Evolutionary conservation across 2,888 invertebrate species (phyloP).

Genomic region (Pharmacophagus antenor): DNA sequence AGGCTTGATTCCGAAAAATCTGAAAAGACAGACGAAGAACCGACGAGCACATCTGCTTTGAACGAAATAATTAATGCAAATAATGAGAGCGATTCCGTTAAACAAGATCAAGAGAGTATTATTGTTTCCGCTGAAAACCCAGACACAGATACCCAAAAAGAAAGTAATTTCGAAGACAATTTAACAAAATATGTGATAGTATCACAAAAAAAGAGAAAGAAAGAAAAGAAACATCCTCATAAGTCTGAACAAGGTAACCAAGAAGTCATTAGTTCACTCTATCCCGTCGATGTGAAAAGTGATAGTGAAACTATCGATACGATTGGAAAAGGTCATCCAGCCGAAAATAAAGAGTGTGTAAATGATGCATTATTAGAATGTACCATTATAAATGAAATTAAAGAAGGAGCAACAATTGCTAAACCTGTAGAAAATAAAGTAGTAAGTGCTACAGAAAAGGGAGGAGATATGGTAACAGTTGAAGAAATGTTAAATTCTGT

Average conservation of each 20-base stretch:
- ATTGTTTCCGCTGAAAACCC: not conserved
- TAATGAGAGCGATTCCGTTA: conserved; percentile 21
- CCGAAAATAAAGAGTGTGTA: conserved; percentile 30
- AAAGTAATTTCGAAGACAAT: conserved; percentile 24
- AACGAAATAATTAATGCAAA: conserved; percentile 44
- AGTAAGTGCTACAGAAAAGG: not conserved
- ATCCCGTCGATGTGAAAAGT: not conserved
- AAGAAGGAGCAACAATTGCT: conserved; percentile 59
- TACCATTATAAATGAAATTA: conserved; percentile 38
- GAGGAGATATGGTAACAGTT: conserved; percentile 38
- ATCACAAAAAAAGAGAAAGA: conserved; percentile 45
- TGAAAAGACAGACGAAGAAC: conserved; percentile 52
- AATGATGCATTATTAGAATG: conserved; percentile 13
- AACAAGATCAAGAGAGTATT: conserved; percentile 12
- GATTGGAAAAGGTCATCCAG: not conserved
- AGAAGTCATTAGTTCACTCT: conserved; percentile 13
- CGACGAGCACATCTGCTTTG: conserved; percentile 57
- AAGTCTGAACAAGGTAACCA: conserved; percentile 30
- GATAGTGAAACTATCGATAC: not conserved
- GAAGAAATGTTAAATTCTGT: not conserved
- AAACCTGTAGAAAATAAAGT: conserved; percentile 65
- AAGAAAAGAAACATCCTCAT: conserved; percentile 41
- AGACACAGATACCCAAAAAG: not conserved
- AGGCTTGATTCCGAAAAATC: conserved; percentile 62
- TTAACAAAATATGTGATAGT: conserved; percentile 15